A percentile compares a stretch with the other conserved stretches of the same genome.
Conservation (phyloP, 2,888 invertebrate species). For the Cancer borealis region DNA sequence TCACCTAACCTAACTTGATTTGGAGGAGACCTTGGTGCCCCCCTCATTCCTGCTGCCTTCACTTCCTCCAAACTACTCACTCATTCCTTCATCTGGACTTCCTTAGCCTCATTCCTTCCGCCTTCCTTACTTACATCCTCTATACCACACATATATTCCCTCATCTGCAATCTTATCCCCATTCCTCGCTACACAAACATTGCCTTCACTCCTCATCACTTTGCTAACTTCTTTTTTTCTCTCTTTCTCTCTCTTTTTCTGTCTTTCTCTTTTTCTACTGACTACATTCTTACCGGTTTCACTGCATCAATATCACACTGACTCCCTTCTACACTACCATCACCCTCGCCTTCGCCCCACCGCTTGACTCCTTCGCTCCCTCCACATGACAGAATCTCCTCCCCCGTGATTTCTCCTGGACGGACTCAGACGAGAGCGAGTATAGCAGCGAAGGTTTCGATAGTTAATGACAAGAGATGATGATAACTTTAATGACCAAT, state of each 20-base stretch:
- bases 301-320: background rate
- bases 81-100: background rate
- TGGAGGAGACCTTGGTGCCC: background rate
- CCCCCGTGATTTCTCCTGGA: background rate
- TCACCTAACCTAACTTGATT: conserved; percentile 4
- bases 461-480: conserved; percentile 54
- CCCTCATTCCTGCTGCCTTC: background rate
- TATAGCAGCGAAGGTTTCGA: background rate
- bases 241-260: background rate
- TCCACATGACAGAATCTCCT: background rate
- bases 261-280: background rate
- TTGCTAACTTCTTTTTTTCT: background rate
- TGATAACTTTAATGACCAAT: conserved; percentile 59
- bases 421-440: conserved; percentile 30
- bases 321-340: background rate
- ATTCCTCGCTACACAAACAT: background rate
- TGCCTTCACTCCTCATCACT: background rate
- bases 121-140: background rate
- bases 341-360: background rate
- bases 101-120: background rate
- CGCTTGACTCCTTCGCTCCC: background rate
- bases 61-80: background rate
- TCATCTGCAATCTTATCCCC: background rate
- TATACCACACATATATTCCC: background rate
- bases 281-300: background rate